These are phyloP conservation scores for Caenorhabditis uteleia DNA, from an alignment of 2,888 invertebrate genomes.

Conservation along the genomic window DNA sequence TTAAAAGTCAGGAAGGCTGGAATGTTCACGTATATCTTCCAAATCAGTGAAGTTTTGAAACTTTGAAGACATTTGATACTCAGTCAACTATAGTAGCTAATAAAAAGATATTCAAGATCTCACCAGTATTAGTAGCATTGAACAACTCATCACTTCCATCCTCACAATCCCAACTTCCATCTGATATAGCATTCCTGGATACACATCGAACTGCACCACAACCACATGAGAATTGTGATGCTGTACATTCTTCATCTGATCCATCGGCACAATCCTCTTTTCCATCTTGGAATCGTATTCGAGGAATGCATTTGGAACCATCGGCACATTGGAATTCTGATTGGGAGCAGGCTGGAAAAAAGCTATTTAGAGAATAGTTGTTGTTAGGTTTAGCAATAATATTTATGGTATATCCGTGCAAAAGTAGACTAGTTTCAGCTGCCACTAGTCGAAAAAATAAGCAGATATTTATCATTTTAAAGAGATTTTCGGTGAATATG, in stretches of 20 bases:
- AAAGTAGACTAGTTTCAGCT: too few species aligned
- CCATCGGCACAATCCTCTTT: slow-evolving; percentile 72
- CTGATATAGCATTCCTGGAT: slow-evolving; percentile 67
- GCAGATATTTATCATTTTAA: too few species aligned
- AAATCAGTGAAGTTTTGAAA: too few species aligned
- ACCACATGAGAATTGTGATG: slow-evolving; percentile 71
- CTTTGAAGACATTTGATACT: too few species aligned
- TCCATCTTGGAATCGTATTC: slow-evolving; percentile 70
- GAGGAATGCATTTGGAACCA: slow-evolving; percentile 68
- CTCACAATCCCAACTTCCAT: slow-evolving; percentile 68
- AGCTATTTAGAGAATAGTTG: not conserved
- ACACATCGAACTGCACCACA: slow-evolving; percentile 72
- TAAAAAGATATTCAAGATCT: too few species aligned
- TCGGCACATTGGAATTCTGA: slow-evolving; percentile 70
- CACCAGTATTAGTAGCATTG: slow-evolving; percentile 3
- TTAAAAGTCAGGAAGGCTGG: too few species aligned
- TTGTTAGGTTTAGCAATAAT: too few species aligned
- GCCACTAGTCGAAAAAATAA: too few species aligned
- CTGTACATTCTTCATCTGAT: slow-evolving; percentile 72
- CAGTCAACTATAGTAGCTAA: too few species aligned
- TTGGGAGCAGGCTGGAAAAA: slow-evolving; percentile 69
- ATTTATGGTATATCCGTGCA: too few species aligned
- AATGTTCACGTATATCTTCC: too few species aligned
- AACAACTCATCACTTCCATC: slow-evolving; percentile 55
- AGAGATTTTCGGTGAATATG: not conserved